Evolutionary conservation across 2,888 invertebrate genomes (phyloP).

Genomic region (Xestoiulus laeticollis): DNA sequence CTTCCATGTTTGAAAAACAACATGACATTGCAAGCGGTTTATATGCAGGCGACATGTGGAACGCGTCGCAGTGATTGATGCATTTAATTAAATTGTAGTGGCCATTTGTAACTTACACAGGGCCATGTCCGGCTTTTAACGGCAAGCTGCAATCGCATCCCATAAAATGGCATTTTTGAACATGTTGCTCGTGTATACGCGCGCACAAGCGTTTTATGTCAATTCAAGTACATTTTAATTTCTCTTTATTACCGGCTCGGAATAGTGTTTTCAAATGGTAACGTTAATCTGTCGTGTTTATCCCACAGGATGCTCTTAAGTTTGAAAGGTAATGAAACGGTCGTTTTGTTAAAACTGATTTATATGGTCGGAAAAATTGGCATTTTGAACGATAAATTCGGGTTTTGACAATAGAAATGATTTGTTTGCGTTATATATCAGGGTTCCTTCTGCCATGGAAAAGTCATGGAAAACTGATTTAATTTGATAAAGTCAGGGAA

Average conservation of each 20-base stretch:
- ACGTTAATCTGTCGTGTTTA: constrained; percentile 15
- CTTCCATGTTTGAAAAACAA: background rate
- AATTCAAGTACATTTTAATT: background rate
- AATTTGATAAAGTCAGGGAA: too few relatives aligned
- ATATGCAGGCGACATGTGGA: background rate
- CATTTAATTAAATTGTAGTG: constrained; percentile 14
- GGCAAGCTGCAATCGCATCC: background rate
- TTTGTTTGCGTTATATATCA: background rate
- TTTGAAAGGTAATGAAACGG: background rate
- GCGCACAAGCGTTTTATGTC: background rate
- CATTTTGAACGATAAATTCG: background rate
- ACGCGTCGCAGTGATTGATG: background rate
- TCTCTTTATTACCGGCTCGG: constrained; percentile 18
- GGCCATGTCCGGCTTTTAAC: background rate
- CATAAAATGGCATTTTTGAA: constrained; percentile 12
- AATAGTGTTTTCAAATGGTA: background rate
- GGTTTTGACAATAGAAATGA: background rate
- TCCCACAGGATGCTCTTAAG: background rate
- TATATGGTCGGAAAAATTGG: background rate
- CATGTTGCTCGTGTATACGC: background rate
- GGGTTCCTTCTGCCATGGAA: too few relatives aligned
- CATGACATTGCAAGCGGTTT: too few relatives aligned
- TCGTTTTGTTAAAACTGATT: background rate
- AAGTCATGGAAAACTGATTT: too few relatives aligned
- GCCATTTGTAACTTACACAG: background rate